Evolutionary conservation across 2,113 vertebrate species (phyloP).

Genomic region (Pleuronectes platessa): DNA sequence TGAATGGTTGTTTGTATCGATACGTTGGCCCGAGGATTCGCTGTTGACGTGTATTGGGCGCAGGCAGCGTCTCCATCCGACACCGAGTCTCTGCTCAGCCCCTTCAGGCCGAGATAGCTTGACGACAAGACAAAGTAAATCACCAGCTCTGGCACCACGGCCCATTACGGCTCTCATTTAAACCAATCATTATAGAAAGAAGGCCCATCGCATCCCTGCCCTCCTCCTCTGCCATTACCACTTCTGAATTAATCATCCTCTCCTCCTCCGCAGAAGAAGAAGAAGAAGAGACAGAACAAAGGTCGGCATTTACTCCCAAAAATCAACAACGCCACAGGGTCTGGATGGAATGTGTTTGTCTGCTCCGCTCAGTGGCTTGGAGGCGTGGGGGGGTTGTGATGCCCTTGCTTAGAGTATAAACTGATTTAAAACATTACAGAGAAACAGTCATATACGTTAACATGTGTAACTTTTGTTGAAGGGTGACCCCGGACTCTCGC

Average conservation of each 20-base stretch:
- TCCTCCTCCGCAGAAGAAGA: constrained; percentile 49
- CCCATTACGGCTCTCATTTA: constrained; percentile 80
- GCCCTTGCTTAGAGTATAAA: constrained; percentile 21
- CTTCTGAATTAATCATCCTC: constrained; percentile 66
- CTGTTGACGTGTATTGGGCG: no score
- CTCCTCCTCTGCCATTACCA: constrained; percentile 64
- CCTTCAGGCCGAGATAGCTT: constrained; percentile 28
- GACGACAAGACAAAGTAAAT: constrained; percentile 64
- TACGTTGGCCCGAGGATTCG: no score
- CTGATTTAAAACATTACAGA: constrained; percentile 7
- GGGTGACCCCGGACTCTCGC: constrained; percentile 37
- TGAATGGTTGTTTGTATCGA: no score
- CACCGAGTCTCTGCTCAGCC: constrained; percentile 1
- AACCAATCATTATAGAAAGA: constrained; percentile 79
- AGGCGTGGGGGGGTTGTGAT: constrained; percentile 8
- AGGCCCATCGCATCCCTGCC: constrained; percentile 69
- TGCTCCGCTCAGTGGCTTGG: constrained; percentile 30
- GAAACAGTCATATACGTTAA: constrained; percentile 41
- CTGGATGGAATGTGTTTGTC: constrained; percentile 15
- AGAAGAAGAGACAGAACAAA: constrained; percentile 46
- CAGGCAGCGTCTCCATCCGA: no score
- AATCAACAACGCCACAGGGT: constrained; percentile 32
- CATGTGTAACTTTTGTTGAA: constrained; percentile 44
- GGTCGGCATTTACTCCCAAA: constrained; percentile 51
- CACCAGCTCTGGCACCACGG: constrained; percentile 52